These are phyloP conservation scores for Cepphus grylle DNA, from an alignment of 2,113 vertebrate species.

Conservation along the genomic window DNA sequence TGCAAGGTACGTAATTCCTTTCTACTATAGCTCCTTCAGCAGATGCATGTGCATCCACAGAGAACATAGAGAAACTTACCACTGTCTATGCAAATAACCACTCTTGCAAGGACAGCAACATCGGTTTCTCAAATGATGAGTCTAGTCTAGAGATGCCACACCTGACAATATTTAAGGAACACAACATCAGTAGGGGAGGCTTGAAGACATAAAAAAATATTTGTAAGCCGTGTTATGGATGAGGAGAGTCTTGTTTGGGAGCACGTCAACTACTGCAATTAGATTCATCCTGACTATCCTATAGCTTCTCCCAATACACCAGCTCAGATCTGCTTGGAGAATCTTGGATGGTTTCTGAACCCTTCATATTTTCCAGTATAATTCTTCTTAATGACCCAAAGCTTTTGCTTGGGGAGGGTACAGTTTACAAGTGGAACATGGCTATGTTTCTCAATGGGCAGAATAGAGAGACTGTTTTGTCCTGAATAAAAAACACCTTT, in stretches of 20 bases:
- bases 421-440: not conserved
- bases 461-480: not conserved
- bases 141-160: not conserved
- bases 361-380: not conserved
- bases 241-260: not conserved
- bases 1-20: not conserved
- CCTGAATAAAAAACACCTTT: not conserved
- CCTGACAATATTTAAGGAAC: not conserved
- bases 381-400: not conserved
- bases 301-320: rapidly evolving
- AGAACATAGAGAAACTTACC: not conserved
- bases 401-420: not conserved
- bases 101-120: not conserved
- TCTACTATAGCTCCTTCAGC: not conserved
- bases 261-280: not conserved
- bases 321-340: not conserved
- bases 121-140: not conserved
- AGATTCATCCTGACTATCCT: not conserved
- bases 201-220: not conserved
- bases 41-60: not conserved
- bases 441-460: not conserved
- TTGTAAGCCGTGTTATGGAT: not conserved
- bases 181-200: not conserved
- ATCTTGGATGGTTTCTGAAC: not conserved
- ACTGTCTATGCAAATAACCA: not conserved